A percentile compares a stretch with the other conserved stretches of the same genome.
phyloP scores from a whole-genome alignment of 2,113 vertebrate species.

The Pygoscelis adeliae region DNA sequence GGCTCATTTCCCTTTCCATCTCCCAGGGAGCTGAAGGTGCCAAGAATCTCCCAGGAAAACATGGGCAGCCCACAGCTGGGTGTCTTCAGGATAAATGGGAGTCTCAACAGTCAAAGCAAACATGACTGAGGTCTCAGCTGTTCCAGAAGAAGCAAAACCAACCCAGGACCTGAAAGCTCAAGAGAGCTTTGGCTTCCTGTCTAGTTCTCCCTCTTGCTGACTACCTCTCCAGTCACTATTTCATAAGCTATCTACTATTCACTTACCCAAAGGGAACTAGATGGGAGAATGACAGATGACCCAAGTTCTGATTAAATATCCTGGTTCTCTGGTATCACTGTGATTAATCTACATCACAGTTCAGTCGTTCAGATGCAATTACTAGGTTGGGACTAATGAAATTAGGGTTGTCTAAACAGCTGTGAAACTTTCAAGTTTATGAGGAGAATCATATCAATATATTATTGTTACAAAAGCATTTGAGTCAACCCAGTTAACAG shows the following conservation, averaged over 20 bases:
- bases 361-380: slow-evolving; percentile 24
- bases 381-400: background rate
- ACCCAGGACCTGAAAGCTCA: background rate
- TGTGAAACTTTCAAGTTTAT: background rate
- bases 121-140: background rate
- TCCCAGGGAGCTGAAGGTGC: background rate
- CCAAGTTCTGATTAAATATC: background rate
- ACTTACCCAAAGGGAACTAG: background rate
- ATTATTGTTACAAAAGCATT: background rate
- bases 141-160: background rate
- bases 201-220: background rate
- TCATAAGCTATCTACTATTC: background rate
- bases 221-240: background rate
- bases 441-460: slow-evolving; percentile 15
- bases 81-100: background rate
- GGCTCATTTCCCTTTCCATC: background rate
- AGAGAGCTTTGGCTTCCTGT: background rate
- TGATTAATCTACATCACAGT: slow-evolving; percentile 41
- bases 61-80: accelerated
- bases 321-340: background rate
- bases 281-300: slow-evolving; percentile 22
- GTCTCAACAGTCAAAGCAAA: background rate
- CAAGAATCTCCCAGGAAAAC: background rate
- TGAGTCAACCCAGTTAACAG: background rate
- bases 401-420: background rate